Evolutionary conservation across 2,888 invertebrate genomes (phyloP).

Genomic region (Iphiclides podalirius): DNA sequence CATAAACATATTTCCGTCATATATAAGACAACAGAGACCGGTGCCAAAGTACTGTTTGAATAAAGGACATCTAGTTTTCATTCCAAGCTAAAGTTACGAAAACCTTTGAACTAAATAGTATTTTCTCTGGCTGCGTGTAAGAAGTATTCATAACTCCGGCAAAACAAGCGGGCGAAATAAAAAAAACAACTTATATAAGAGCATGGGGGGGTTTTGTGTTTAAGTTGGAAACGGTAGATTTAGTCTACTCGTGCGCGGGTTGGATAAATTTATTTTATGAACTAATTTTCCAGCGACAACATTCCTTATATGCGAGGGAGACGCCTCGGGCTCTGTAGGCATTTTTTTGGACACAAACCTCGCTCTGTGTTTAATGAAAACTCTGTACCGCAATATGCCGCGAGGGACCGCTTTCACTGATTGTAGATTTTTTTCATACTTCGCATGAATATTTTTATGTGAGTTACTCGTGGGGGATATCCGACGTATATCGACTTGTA

Average conservation of each 20-base stretch:
- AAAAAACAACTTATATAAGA: constrained; percentile 36
- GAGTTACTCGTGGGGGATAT: constrained; percentile 23
- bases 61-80: too few species aligned
- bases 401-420: constrained; percentile 69
- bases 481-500: constrained; percentile 32
- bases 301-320: constrained; percentile 63
- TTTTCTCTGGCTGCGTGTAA: too few species aligned
- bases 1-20: too few species aligned
- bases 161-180: too few species aligned
- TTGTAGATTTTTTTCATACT: constrained; percentile 66
- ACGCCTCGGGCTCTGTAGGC: constrained; percentile 60
- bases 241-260: constrained; percentile 43
- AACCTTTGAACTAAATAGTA: too few species aligned
- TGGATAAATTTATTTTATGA: constrained; percentile 65
- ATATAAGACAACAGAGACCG: too few species aligned
- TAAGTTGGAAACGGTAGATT: constrained; percentile 40
- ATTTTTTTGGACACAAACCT: constrained; percentile 67
- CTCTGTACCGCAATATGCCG: constrained; percentile 69
- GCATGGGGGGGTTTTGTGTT: constrained; percentile 27
- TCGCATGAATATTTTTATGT: constrained; percentile 64
- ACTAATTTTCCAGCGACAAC: constrained; percentile 74
- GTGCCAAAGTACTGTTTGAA: too few species aligned
- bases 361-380: constrained; percentile 75
- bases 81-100: too few species aligned
- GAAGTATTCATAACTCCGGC: constrained; percentile 9